These are phyloP conservation scores for Drosophila sucinea DNA, from an alignment of 1,140 invertebrate genomes.

Conservation along the genomic window DNA sequence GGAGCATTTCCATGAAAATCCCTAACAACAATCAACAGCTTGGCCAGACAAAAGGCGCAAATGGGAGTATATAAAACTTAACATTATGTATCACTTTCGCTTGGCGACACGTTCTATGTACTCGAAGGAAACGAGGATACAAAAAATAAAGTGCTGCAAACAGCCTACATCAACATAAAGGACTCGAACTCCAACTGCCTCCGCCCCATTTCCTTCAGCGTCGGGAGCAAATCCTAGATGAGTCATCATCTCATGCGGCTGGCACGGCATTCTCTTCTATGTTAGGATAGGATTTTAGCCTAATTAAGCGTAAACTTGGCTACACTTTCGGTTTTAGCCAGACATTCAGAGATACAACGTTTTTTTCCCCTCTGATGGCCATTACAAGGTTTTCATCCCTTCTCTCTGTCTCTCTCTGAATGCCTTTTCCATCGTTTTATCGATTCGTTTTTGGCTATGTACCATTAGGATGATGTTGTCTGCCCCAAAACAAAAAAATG, in stretches of 20 bases:
- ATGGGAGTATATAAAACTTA: constrained; percentile 9
- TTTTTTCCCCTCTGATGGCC: background rate
- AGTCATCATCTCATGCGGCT: constrained; percentile 31
- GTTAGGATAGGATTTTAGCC: constrained; percentile 55
- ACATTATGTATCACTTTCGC: constrained; percentile 67
- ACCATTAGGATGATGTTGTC: constrained; percentile 36
- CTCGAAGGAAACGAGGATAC: background rate
- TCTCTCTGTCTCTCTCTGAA: constrained; percentile 3
- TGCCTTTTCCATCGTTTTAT: constrained; percentile 62
- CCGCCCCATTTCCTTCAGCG: background rate
- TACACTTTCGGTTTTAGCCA: constrained; percentile 56
- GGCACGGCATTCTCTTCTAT: constrained; percentile 12
- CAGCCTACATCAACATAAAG: constrained; percentile 5
- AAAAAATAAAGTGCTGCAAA: background rate
- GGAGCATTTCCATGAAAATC: constrained; percentile 16
- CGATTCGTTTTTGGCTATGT: constrained; percentile 56
- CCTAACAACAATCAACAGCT: constrained; percentile 58
- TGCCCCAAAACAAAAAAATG: constrained; percentile 25
- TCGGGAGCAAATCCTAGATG: constrained; percentile 23
- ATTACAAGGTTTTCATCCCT: constrained; percentile 24
- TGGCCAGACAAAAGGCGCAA: constrained; percentile 29
- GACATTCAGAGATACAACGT: constrained; percentile 22
- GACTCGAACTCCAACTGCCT: background rate
- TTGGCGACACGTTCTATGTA: background rate
- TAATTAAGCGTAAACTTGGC: constrained; percentile 76